Base-by-base conservation (phyloP, 2,888 invertebrate species). In the Andrena bicolor region DNA sequence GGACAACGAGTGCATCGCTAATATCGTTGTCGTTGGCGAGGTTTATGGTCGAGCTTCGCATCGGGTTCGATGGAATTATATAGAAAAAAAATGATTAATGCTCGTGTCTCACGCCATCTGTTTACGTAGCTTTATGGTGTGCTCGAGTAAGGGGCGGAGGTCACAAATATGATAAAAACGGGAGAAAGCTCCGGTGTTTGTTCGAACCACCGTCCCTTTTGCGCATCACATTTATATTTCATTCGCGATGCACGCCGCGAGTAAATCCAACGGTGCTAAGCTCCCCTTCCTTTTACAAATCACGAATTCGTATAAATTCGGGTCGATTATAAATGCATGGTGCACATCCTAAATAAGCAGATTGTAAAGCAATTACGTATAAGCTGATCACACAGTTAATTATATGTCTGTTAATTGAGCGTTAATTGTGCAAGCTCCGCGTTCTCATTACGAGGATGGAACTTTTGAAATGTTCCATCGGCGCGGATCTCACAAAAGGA, bases 51-150 rank as follows among this genome's bases (percentile, higher is more conserved):
- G 8, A 26, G 20, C 32, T 5, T n/a, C 28, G 16, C 13, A 41
- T 10, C 20, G 4, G 4, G 53, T 30, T 49, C 63, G 41, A 65
- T 35, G 49, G 61, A 71, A 66, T 48, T 48, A 32, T 66, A 53
- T 26, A 48, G 20, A 48, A n/a, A 56, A 56, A 8, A 41, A n/a
- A 72, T 58, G 68, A 78, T 78, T 78, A 63, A 80, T 80, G 26
- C 20, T 16, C 48, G n/a, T 2, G 7, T 23, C 23, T 63, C 77
- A n/a, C 35, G 80, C 35, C 28, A 64, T 2, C 63, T 56, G 66
- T 66, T 68, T 71, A 63, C 35, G 4, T 23, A 56, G 23, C 28
- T 20, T 13, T 20, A 2, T 23, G 16, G 1, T 2, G 10, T 7
- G 26, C 10, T 26, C 23, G 32, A 3, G 48, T 10, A 41, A 20